phyloP scores from a whole-genome alignment of 2,888 invertebrate species.

The Salticus scenicus region DNA sequence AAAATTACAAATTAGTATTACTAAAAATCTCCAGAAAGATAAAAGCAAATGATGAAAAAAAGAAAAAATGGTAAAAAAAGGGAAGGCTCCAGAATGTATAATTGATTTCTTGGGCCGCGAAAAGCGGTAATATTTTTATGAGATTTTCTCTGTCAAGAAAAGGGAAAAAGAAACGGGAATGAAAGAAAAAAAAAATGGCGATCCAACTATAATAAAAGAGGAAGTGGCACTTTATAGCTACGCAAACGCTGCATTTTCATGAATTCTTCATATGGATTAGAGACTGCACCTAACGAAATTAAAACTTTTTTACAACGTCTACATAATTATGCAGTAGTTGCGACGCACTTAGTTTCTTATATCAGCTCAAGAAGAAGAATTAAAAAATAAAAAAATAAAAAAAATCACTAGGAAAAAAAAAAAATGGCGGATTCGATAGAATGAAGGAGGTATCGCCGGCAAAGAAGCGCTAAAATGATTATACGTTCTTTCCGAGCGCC shows the following conservation, averaged over 20 bases:
- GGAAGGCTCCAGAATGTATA: constrained; percentile 59
- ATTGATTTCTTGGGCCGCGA: constrained; percentile 67
- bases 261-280: constrained; percentile 69
- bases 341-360: constrained; percentile 62
- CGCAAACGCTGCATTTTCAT: constrained; percentile 62
- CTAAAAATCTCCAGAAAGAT: constrained; percentile 62
- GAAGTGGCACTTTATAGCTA: constrained; percentile 66
- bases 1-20: constrained; percentile 70
- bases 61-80: constrained; percentile 1
- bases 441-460: constrained; percentile 65
- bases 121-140: constrained; percentile 69
- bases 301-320: constrained; percentile 70
- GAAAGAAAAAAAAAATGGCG: neutral
- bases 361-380: constrained; percentile 52
- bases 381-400: too few relatives aligned
- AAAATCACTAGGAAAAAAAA: constrained; percentile 49
- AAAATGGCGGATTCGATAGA: constrained; percentile 63
- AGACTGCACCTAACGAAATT: constrained; percentile 68
- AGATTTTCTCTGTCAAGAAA: constrained; percentile 67
- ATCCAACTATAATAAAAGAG: constrained; percentile 47
- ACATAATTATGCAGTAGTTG: constrained; percentile 69
- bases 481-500: constrained; percentile 66
- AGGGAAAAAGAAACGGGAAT: neutral
- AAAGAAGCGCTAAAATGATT: constrained; percentile 70
- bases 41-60: constrained; percentile 31